Evolutionary conservation across 1,140 invertebrate species (phyloP), one percentile per base, ranked within the genome.

Genomic region (Archivesica marissinica): DNA sequence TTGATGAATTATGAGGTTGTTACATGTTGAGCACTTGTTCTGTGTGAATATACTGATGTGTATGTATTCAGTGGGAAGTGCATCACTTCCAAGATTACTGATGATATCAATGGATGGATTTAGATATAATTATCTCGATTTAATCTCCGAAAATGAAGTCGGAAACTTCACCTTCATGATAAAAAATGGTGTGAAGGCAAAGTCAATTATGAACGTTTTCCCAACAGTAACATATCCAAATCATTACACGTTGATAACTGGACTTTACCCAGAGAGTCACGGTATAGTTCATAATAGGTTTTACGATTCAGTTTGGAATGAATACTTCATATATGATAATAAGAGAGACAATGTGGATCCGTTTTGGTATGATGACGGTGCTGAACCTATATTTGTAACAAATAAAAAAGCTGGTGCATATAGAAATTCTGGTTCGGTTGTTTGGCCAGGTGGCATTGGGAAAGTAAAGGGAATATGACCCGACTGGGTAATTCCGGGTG

Each of bases 181-280:
- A 47, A 47, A 88, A 38, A 84, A 88, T 61, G 89, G 91, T 41
- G 84, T 86, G 17, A 84, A 82, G 66, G 87, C 89, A 74, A 87
- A 78, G 70, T 88, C 70, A 35, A 47, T 90, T 30, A 79, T 72
- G 39, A 88, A 96, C 86, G 94, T 95, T 44, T 97, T 96, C 93
- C 94, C 95, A 0, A 96, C 96, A 2, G 96, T 96, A 93, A 97
- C 97, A 1, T 97, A 96, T 93, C 96, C 96, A 6, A 97, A 97
- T 94, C 97, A 97, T 93, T 96, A 96, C 89, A 95, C 96, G 0
- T 96, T 97, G 56, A 96, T 95, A 0, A 97, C 97, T 47, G 86
- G 97, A 6, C 89, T 97, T 41, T 96, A 96, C 89, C 94, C 95
- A 0, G 96, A 97, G 91, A 94, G 91, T 52, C 97, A 97, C 93